Conservation (phyloP, 2,888 invertebrate genomes). For the Chironomus riparius region DNA sequence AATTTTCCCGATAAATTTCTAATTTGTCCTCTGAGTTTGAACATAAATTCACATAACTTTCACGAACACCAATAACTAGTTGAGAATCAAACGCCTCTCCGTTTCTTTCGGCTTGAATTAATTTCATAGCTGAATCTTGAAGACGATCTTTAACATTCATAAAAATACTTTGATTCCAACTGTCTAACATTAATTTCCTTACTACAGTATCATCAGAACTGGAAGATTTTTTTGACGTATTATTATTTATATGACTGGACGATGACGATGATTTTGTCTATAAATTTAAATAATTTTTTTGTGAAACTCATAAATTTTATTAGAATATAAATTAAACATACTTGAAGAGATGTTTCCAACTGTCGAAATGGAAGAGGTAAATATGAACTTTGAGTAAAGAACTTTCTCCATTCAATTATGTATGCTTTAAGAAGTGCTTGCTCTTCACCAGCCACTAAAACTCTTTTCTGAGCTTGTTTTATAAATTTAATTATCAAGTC, state of each 20-base stretch:
- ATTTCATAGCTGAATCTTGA: slow-evolving; percentile 94
- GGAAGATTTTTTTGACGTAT: slow-evolving; percentile 44
- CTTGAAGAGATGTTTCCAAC: slow-evolving; percentile 75
- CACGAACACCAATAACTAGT: slow-evolving; percentile 93
- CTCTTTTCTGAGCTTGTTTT: slow-evolving; percentile 81
- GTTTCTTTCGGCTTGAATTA: slow-evolving; percentile 92
- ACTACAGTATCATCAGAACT: slow-evolving; percentile 83
- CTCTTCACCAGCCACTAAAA: slow-evolving; percentile 85
- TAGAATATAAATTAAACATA: slow-evolving; percentile 27
- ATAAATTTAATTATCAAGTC: slow-evolving; percentile 92
- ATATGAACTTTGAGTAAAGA: slow-evolving; percentile 96
- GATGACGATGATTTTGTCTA: slow-evolving; percentile 30
- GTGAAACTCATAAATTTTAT: not conserved
- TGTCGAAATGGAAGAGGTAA: slow-evolving; percentile 92
- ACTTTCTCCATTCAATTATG: slow-evolving; percentile 96
- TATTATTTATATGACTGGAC: slow-evolving; percentile 29
- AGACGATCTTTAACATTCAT: slow-evolving; percentile 86
- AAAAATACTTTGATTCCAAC: slow-evolving; percentile 97
- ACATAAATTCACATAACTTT: slow-evolving; percentile 95
- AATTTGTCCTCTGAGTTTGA: slow-evolving; percentile 87
- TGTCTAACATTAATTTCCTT: slow-evolving; percentile 91
- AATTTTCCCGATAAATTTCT: slow-evolving; percentile 91
- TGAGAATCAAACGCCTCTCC: slow-evolving; percentile 97
- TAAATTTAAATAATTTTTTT: not conserved
- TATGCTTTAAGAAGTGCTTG: slow-evolving; percentile 93